These are phyloP conservation scores for Diplolepis rosae DNA, from an alignment of 2,888 invertebrate genomes.

Conservation along the genomic window DNA sequence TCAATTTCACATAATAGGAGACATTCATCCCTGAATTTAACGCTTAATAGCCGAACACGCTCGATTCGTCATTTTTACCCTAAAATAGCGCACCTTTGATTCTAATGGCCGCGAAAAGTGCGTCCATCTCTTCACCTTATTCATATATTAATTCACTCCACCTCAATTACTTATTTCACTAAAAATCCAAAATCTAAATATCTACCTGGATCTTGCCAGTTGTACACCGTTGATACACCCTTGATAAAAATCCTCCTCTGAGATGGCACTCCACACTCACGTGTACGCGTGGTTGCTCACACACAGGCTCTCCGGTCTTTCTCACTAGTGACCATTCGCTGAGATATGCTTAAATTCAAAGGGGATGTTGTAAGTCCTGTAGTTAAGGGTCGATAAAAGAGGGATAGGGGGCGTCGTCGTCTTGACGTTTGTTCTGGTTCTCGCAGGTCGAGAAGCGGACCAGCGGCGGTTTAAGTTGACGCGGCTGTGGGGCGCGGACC, in stretches of 20 bases:
- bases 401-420: slow-evolving; percentile 40
- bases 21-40: not conserved
- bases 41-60: slow-evolving; percentile 15
- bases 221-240: slow-evolving; percentile 7
- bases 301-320: not conserved
- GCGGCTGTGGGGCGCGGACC: slow-evolving; percentile 71
- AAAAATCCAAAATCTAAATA: not conserved
- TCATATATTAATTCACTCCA: not conserved
- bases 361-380: slow-evolving; percentile 33
- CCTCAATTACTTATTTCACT: not conserved
- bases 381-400: slow-evolving; percentile 23
- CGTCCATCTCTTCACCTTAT: too few species aligned
- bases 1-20: not conserved
- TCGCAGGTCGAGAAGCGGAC: slow-evolving; percentile 13
- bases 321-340: not conserved
- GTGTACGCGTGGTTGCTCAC: slow-evolving; percentile 6
- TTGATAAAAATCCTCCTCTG: not conserved
- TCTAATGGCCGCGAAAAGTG: slow-evolving; percentile 10
- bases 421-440: slow-evolving; percentile 35
- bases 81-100: slow-evolving; percentile 17
- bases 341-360: not conserved
- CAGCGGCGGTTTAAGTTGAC: slow-evolving; percentile 56
- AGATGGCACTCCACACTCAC: slow-evolving; percentile 14
- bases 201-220: slow-evolving; percentile 14
- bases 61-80: slow-evolving; percentile 18